Percentiles rank a stretch among this genome's conserved stretches.
These are phyloP conservation scores for Philopotamus ludificatus DNA, from an alignment of 1,140 invertebrate species.

Conservation along the genomic window DNA sequence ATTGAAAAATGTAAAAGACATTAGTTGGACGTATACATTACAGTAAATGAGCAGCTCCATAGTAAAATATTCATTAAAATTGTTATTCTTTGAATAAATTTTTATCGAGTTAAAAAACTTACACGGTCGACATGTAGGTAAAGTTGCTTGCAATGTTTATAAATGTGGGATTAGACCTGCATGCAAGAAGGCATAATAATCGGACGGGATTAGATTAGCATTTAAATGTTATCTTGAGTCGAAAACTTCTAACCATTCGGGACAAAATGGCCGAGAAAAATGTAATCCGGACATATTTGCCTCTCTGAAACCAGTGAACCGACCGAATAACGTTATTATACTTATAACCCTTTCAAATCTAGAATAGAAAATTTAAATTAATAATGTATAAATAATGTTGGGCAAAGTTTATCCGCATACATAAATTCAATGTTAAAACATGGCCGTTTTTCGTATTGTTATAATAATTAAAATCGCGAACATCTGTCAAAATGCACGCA, in stretches of 20 bases:
- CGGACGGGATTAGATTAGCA: constrained; percentile 18
- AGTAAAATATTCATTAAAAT: too few species aligned
- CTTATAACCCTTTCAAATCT: background rate
- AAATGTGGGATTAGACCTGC: constrained; percentile 14
- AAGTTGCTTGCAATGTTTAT: constrained; percentile 12
- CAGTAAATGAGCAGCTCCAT: too few species aligned
- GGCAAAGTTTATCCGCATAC: too few species aligned
- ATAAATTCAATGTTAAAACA: too few species aligned
- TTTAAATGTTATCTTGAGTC: background rate
- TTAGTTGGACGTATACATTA: too few species aligned
- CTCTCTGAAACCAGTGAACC: background rate
- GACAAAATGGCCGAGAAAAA: background rate
- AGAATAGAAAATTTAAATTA: background rate
- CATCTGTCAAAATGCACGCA: too few species aligned
- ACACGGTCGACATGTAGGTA: background rate
- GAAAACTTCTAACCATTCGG: background rate
- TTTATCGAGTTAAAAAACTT: background rate
- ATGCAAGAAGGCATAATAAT: constrained; percentile 16
- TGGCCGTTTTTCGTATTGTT: too few species aligned
- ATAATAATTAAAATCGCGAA: too few species aligned
- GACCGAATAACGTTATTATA: too few species aligned
- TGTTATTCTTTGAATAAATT: too few species aligned
- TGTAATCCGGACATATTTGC: background rate
- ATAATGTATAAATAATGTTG: background rate
- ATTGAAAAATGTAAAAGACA: too few species aligned